Evolutionary conservation across 2,797 vertebrate species (phyloP).

Genomic region (Phyllotis vaccarum): DNA sequence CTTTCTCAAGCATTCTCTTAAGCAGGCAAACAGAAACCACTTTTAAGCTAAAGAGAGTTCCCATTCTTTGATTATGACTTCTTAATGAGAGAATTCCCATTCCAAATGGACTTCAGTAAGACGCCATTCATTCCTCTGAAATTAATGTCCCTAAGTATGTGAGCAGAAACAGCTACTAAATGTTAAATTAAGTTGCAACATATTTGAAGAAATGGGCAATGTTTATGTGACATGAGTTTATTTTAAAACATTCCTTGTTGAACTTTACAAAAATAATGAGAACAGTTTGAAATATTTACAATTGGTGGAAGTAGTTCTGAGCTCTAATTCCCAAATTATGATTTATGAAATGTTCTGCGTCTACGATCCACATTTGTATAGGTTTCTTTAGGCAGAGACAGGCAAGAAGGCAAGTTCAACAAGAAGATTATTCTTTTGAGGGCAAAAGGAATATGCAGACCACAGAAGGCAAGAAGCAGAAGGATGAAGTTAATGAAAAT

Average conservation of each 20-base stretch:
- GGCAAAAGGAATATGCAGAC: slow-evolving; percentile 14
- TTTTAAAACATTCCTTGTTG: slow-evolving; percentile 36
- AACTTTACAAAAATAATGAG: slow-evolving; percentile 67
- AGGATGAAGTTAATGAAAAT: slow-evolving; percentile 29
- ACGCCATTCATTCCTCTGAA: slow-evolving; percentile 48
- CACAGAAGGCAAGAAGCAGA: slow-evolving; percentile 4
- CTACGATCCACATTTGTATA: slow-evolving; percentile 54
- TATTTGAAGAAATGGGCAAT: background rate
- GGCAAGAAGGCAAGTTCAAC: slow-evolving; percentile 65
- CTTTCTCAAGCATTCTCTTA: slow-evolving; percentile 63
- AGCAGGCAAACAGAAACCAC: slow-evolving; percentile 56
- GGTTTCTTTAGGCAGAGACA: slow-evolving; percentile 67
- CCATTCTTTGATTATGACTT: slow-evolving; percentile 60
- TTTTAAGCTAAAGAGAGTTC: slow-evolving; percentile 7
- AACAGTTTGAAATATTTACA: slow-evolving; percentile 66
- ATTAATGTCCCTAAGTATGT: slow-evolving; percentile 49
- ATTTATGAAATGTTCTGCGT: slow-evolving; percentile 61
- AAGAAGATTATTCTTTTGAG: slow-evolving; percentile 48
- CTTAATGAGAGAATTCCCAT: slow-evolving; percentile 64
- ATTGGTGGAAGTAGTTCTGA: slow-evolving; percentile 60
- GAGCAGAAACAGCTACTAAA: slow-evolving; percentile 66
- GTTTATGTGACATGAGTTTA: slow-evolving; percentile 60
- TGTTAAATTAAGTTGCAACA: slow-evolving; percentile 74
- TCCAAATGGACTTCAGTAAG: slow-evolving; percentile 73
- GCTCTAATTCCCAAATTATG: slow-evolving; percentile 59